These are phyloP conservation scores for Tragopan temminckii DNA, from an alignment of 2,797 vertebrate genomes.

Conservation along the genomic window DNA sequence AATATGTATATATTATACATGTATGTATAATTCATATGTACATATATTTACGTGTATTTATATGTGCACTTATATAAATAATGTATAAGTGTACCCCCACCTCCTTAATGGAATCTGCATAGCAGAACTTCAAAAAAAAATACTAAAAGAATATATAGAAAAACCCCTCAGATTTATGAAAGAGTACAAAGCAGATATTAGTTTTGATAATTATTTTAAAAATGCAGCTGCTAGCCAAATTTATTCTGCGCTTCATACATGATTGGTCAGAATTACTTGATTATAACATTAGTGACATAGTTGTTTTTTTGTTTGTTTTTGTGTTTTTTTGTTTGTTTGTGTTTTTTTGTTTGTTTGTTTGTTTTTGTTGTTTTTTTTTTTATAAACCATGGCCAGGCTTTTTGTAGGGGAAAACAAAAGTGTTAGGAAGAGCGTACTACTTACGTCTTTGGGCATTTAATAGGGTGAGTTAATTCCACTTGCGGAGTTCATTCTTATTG, in stretches of 20 bases:
- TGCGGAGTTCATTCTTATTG: background rate
- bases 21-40: background rate
- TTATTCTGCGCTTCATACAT: background rate
- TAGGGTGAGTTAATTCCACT: background rate
- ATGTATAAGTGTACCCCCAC: too few species aligned
- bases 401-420: background rate
- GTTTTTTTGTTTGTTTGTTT: background rate
- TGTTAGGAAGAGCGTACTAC: background rate
- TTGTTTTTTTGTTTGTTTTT: background rate
- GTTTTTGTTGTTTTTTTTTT: too few species aligned
- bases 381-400: background rate
- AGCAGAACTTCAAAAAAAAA: background rate
- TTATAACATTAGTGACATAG: background rate
- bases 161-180: background rate
- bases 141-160: background rate
- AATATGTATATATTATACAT: too few species aligned
- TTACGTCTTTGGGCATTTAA: conserved; percentile 1
- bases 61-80: background rate
- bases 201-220: background rate
- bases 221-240: background rate
- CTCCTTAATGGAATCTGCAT: background rate
- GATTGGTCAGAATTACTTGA: background rate
- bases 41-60: background rate
- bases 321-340: background rate
- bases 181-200: background rate